Conservation (phyloP, 2,113 vertebrate genomes). For the Colistium nudipinnis region DNA sequence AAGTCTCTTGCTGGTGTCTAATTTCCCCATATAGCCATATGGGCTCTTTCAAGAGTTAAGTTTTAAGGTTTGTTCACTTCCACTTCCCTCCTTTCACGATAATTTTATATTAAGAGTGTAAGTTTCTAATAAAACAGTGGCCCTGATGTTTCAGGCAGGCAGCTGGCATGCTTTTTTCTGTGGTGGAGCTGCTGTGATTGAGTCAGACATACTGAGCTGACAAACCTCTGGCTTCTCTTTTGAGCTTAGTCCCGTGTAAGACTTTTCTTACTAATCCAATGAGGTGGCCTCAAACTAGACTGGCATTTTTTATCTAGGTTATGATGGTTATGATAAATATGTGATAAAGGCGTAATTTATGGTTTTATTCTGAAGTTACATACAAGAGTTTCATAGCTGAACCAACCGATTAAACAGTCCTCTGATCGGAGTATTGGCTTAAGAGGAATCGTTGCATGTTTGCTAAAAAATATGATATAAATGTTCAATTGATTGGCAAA, state of each 20-base stretch:
- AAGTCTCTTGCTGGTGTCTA: not conserved
- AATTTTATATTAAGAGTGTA: not conserved
- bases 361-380: too few relatives aligned
- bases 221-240: conserved; percentile 16
- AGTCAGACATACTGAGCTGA: conserved; percentile 18
- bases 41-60: not conserved
- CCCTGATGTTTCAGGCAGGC: conserved; percentile 15
- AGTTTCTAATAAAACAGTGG: not conserved
- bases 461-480: too few relatives aligned
- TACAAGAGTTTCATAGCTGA: not conserved
- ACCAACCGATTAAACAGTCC: not conserved
- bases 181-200: conserved; percentile 22
- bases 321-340: not conserved
- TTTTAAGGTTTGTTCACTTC: too few relatives aligned
- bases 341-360: not conserved
- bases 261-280: not conserved
- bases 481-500: too few relatives aligned
- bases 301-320: not conserved
- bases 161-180: conserved; percentile 9
- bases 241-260: not conserved
- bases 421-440: not conserved
- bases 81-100: not conserved
- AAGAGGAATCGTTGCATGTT: too few relatives aligned
- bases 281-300: not conserved
- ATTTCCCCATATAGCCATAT: conserved; percentile 18